Base-by-base conservation (phyloP, 1,140 invertebrate species). In the Pomacea maculata region DNA sequence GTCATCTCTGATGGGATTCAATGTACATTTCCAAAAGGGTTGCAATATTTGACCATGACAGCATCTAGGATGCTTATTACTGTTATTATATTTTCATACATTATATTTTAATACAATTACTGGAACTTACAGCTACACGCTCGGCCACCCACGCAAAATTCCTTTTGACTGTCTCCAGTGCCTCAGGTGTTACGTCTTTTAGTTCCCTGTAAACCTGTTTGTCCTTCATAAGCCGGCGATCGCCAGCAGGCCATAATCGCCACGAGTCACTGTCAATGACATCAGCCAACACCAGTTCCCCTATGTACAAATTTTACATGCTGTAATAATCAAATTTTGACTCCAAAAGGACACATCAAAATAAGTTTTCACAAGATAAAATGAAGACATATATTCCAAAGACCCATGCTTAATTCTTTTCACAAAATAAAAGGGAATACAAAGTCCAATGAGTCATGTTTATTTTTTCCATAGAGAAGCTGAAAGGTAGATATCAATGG, bases 221-320 rank as follows among this genome's bases (percentile, higher is more conserved):
- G 91, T 99, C 98, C 83, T 99, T 97, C 97, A 99, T 99, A 64
- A 99, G 92, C 82, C 97, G 93, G 86, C 97, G 97, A 88, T 99
- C 98, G 15, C 97, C 98, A 65, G 95, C 94, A 7, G 98, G 98
- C 98, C 98, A 99, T 1, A 99, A 92, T 73, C 98, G 93, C 98
- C 98, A 99, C 0, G 97, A 98, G 89, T 99, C 98, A 73, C 97
- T 99, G 88, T 99, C 98, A 84, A 99, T 99, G 17, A 99, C 96
- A 91, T 99, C 98, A 86, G 97, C 96, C 21, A 99, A 92, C 7
- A 99, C 88, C 83, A 99, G 95, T 86, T 97, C 95, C 19, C 96
- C 95, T 96, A 84, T 12, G 83, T 81, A 14, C 75, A 67, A 80
- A 68, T 21, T 45, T 65, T 11, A 65, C 6, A 7, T 2, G 57